phyloP scores from a whole-genome alignment of 1,140 invertebrate genomes.

The Acyrthosiphon pisum region DNA sequence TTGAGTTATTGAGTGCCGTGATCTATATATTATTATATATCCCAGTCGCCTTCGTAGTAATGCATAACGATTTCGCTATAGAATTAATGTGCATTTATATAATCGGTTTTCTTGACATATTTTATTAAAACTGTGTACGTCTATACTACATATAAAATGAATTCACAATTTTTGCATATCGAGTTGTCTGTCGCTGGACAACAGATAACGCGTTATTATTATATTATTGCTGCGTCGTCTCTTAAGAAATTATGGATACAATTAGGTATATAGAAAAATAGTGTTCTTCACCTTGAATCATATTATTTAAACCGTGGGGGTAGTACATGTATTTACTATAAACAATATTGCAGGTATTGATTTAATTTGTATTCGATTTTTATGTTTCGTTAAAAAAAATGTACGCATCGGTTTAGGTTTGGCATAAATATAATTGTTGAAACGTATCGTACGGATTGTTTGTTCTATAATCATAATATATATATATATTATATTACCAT shows the following conservation, averaged over 20 bases:
- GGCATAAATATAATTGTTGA: background rate
- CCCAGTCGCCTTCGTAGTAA: background rate
- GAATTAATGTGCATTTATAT: background rate
- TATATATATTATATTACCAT: background rate
- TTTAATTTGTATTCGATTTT: background rate
- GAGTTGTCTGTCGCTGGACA: background rate
- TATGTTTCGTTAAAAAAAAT: background rate
- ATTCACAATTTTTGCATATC: background rate
- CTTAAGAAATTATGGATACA: background rate
- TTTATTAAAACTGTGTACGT: background rate
- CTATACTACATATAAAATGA: background rate
- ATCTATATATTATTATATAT: constrained; percentile 26
- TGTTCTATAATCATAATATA: background rate
- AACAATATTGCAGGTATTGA: background rate
- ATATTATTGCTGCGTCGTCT: background rate
- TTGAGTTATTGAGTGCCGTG: background rate
- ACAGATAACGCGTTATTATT: background rate
- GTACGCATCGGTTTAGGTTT: background rate
- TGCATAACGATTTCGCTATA: background rate
- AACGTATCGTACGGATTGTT: background rate
- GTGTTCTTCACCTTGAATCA: background rate
- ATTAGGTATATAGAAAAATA: background rate
- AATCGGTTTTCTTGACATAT: background rate
- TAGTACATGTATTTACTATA: background rate
- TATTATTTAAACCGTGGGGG: background rate